Conservation (phyloP, 1,140 invertebrate genomes). For the Muscidifurax raptorellus region DNA sequence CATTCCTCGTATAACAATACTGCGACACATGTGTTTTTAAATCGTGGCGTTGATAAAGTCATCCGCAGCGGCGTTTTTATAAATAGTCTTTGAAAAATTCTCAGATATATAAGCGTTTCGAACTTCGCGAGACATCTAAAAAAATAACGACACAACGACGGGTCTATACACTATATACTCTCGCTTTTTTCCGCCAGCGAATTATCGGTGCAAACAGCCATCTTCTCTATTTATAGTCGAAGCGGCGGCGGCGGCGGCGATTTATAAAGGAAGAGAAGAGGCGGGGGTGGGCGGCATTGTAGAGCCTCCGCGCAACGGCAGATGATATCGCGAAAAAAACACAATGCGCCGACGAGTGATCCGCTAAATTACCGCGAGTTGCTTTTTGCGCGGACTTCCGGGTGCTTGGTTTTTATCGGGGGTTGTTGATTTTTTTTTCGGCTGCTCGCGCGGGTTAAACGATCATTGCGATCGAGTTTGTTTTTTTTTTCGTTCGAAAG, state of each 20-base stretch:
- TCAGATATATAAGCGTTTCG: too few species aligned
- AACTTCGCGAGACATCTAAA: too few species aligned
- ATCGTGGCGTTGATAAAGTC: too few species aligned
- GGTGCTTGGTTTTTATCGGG: background rate
- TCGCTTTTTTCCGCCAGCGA: background rate
- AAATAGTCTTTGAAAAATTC: too few species aligned
- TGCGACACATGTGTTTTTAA: too few species aligned
- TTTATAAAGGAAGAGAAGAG: background rate
- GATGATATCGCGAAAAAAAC: slow-evolving; percentile 31
- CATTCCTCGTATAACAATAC: background rate
- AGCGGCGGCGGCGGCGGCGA: background rate
- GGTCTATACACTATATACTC: background rate
- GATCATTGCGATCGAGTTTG: background rate
- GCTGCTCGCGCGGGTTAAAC: background rate
- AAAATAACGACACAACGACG: too few species aligned
- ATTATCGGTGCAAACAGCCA: background rate
- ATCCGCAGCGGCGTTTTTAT: too few species aligned
- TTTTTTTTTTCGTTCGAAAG: background rate
- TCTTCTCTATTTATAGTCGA: slow-evolving; percentile 19
- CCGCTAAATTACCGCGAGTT: slow-evolving; percentile 17
- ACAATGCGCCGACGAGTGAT: background rate
- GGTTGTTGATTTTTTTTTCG: background rate
- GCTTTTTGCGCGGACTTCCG: background rate
- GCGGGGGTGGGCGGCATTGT: background rate
- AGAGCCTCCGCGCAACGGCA: background rate